Base-by-base conservation (phyloP, 2,797 vertebrate genomes). In the Pantherophis alleghaniensis region DNA sequence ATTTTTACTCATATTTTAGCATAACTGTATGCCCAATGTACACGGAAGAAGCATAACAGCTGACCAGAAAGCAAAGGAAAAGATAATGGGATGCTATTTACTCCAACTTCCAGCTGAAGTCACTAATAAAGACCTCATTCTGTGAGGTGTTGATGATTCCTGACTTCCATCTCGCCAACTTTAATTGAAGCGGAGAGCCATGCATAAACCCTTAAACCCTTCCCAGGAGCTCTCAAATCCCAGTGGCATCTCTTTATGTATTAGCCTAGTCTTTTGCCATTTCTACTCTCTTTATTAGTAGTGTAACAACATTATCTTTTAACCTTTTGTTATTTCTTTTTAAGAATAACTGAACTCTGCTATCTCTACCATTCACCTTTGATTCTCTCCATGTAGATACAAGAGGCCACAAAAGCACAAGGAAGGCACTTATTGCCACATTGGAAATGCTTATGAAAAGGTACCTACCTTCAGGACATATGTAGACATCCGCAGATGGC, bases 51-150 rank as follows among this genome's bases (percentile, higher is more conserved):
- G 88, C 56, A 88, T 7, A 26, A 53, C 18, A 47, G 28, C 37
- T 88, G 56, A 91, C 42, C 79, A 91, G 42, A 22, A 86, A 92
- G 57, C 61, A 74, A 92, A 56, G 13, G 22, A 42, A 89, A 59
- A 37, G 14, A 47, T 26, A 88, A 83, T 42, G n/a, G 22, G 20
- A 83, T 83, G 10, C 60, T 26, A 51, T 89, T 90, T 92, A 57
- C 89, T 69, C 56, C 32, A 86, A 51, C 74, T 90, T 93, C 88
- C 89, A 87, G 26, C 28, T 90, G 24, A 90, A 91, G 63, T 90
- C 79, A 26, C n/a, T 89, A 87, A 93, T 90, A 92, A 93, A 92
- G 74, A 86, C 51, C 57, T 89, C 79, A 86, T 59, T 57, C 87
- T 86, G 66, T 53, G 86, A 55, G 16, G 42, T 55, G 66, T 22